Percentiles rank a stretch among this genome's conserved stretches.
Evolutionary conservation across 1,140 invertebrate species (phyloP).

Genomic region (Chlorops oryzae): DNA sequence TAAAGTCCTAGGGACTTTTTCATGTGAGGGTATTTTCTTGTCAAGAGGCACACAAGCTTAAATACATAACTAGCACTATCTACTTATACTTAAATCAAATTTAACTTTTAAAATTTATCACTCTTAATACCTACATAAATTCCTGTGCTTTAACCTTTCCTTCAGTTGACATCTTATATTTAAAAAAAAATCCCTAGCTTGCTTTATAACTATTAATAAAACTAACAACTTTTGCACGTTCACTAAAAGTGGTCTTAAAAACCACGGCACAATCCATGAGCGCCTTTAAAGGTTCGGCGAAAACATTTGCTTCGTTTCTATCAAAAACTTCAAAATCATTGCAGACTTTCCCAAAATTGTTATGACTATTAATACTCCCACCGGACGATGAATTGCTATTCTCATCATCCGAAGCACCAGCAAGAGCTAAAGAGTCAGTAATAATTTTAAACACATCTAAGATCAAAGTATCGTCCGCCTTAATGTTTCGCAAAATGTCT

Average conservation of each 20-base stretch:
- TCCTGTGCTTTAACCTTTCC: too few species aligned
- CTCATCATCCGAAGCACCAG: not conserved
- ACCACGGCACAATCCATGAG: constrained; percentile 13
- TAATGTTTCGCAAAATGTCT: constrained; percentile 4
- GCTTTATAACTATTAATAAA: not conserved
- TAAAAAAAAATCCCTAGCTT: not conserved
- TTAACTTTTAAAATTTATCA: too few species aligned
- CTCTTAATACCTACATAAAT: too few species aligned
- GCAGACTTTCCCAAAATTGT: not conserved
- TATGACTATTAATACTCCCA: constrained; percentile 3
- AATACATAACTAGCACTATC: too few species aligned
- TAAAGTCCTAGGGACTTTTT: too few species aligned
- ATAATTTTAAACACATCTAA: constrained; percentile 24
- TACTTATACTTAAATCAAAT: too few species aligned
- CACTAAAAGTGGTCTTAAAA: constrained; percentile 8
- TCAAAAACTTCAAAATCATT: constrained; percentile 34
- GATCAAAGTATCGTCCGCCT: constrained; percentile 12
- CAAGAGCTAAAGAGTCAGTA: constrained; percentile 18
- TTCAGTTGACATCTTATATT: too few species aligned
- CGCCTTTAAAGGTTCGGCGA: constrained; percentile 26
- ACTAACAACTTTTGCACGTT: constrained; percentile 10
- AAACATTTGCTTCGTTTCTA: constrained; percentile 35
- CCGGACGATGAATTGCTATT: not conserved
- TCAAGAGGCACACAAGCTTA: too few species aligned
- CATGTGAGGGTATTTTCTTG: too few species aligned